Percentiles rank a stretch among this genome's conserved stretches.
These are phyloP conservation scores for Murina feae DNA, from an alignment of 2,113 vertebrate genomes.

Conservation along the genomic window DNA sequence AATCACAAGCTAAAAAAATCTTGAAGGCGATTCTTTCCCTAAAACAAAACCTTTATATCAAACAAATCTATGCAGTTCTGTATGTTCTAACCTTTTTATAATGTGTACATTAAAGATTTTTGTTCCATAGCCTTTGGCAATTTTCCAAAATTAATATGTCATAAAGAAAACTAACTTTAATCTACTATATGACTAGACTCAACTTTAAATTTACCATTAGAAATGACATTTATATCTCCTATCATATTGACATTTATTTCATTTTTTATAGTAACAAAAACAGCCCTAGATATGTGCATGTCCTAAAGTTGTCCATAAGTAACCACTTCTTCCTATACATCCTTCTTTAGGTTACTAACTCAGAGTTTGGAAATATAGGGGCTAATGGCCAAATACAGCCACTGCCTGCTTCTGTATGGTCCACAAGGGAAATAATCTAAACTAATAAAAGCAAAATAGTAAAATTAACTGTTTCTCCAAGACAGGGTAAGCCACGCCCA, in stretches of 20 bases:
- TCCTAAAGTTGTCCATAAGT: background rate
- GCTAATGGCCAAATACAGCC: background rate
- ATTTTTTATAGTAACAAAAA: constrained; percentile 19
- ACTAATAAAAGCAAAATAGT: too few species aligned
- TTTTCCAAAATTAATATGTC: constrained; percentile 70
- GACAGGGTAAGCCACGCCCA: too few species aligned
- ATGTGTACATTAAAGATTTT: constrained; percentile 70
- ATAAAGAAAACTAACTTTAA: constrained; percentile 74
- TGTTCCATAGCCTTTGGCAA: constrained; percentile 61
- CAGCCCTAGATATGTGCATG: background rate
- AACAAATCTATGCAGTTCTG: constrained; percentile 57
- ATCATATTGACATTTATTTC: background rate
- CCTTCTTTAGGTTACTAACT: background rate
- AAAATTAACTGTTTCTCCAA: too few species aligned
- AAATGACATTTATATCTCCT: constrained; percentile 58
- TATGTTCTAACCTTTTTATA: constrained; percentile 35
- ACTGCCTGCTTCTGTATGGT: background rate
- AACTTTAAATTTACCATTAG: constrained; percentile 51
- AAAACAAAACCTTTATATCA: constrained; percentile 62
- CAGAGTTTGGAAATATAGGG: background rate
- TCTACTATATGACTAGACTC: constrained; percentile 39
- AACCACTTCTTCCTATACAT: background rate
- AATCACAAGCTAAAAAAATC: constrained; percentile 47
- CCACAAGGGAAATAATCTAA: constrained; percentile 7
- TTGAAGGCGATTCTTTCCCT: constrained; percentile 24